Percentiles rank a stretch among this genome's conserved stretches.
phyloP scores from a whole-genome alignment of 2,888 invertebrate genomes.

The Volucella zonaria region DNA sequence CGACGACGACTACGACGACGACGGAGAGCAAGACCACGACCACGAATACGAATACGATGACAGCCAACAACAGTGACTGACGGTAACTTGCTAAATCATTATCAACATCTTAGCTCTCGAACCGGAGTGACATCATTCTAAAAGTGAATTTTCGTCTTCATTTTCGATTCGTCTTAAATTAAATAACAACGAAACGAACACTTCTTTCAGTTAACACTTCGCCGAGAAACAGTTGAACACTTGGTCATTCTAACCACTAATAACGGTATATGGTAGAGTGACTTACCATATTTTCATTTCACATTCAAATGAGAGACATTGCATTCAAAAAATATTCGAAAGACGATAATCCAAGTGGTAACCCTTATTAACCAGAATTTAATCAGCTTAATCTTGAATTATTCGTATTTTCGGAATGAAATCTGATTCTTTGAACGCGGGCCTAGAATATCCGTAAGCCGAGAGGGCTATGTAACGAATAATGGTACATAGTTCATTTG shows the following conservation, averaged over 20 bases:
- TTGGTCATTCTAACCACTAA: not conserved
- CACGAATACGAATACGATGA: no score
- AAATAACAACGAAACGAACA: conserved; percentile 74
- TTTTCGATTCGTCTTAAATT: conserved; percentile 71
- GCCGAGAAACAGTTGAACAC: conserved; percentile 29
- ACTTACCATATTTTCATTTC: no score
- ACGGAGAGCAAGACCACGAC: no score
- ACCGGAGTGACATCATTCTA: conserved; percentile 71
- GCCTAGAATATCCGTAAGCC: not conserved
- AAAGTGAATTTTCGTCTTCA: conserved; percentile 74
- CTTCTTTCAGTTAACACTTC: conserved; percentile 66
- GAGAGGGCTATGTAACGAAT: no score
- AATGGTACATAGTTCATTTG: no score
- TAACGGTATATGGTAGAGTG: no score
- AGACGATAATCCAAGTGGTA: not conserved
- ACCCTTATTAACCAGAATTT: conserved; percentile 52
- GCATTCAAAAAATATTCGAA: not conserved
- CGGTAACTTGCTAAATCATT: conserved; percentile 64
- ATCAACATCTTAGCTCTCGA: conserved; percentile 47
- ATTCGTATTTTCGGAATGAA: not conserved
- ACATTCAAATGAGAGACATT: no score
- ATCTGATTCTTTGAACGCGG: not conserved
- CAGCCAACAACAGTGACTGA: no score
- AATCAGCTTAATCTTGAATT: conserved; percentile 13
- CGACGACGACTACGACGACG: not conserved